Evolutionary conservation across 2,113 vertebrate genomes (phyloP).

Genomic region (Rhynchopsitta pachyrhyncha): DNA sequence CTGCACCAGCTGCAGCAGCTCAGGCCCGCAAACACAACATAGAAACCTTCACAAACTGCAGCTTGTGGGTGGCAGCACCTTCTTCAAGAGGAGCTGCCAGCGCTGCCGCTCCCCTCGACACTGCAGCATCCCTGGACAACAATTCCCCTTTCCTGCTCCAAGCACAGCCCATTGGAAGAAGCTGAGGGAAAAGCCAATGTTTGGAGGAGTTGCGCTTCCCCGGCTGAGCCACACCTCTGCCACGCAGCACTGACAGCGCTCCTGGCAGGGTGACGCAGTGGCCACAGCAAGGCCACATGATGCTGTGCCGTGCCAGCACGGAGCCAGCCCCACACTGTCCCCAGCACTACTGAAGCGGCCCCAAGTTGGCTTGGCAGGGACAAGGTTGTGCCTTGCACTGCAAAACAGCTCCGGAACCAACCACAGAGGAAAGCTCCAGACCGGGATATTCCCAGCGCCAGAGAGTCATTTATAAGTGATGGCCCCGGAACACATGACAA

Average conservation of each 20-base stretch:
- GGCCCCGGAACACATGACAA: fast-evolving
- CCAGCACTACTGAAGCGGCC: background rate
- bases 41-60: background rate
- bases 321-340: background rate
- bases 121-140: background rate
- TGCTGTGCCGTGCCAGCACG: fast-evolving
- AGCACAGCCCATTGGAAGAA: background rate
- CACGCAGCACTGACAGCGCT: background rate
- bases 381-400: background rate
- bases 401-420: background rate
- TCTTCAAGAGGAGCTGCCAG: background rate
- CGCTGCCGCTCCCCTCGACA: background rate
- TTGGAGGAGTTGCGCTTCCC: background rate
- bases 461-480: fast-evolving
- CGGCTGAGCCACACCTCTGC: background rate
- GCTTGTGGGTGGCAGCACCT: background rate
- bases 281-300: background rate
- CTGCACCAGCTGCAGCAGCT: background rate
- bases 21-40: fast-evolving
- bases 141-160: fast-evolving
- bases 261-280: background rate
- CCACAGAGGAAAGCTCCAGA: background rate
- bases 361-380: background rate
- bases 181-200: background rate
- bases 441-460: background rate